These are phyloP conservation scores for Lepidocyrtoides sp. DNA, from an alignment of 2,888 invertebrate genomes.

Conservation along the genomic window DNA sequence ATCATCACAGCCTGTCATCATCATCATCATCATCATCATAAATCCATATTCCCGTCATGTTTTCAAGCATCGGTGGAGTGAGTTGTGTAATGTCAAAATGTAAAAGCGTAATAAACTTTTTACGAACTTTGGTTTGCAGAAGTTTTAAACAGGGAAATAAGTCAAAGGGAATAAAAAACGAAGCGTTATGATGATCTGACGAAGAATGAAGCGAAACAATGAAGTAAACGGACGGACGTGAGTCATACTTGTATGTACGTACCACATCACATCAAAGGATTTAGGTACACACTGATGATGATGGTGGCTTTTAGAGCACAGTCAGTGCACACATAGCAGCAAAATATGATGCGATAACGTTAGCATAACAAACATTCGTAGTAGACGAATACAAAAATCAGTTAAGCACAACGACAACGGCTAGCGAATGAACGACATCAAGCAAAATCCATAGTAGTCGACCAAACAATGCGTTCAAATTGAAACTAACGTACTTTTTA, in stretches of 20 bases:
- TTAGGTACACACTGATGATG: neutral
- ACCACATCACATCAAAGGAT: neutral
- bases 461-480: neutral
- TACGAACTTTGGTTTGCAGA: neutral
- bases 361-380: neutral
- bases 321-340: neutral
- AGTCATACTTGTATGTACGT: constrained; percentile 23
- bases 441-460: neutral
- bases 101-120: neutral
- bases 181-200: neutral
- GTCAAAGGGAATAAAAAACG: neutral
- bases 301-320: neutral
- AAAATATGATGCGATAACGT: neutral
- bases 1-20: neutral
- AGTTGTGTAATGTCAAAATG: neutral
- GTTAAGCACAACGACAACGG: constrained; percentile 41
- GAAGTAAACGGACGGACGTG: constrained; percentile 33
- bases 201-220: constrained; percentile 1
- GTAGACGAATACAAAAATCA: constrained; percentile 65
- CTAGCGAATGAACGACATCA: neutral
- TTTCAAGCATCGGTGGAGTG: neutral
- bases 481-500: neutral
- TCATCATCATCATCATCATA: neutral
- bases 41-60: neutral
- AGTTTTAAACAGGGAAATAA: neutral